Base-by-base conservation (phyloP, 2,888 invertebrate genomes). In the Gymnocheta viridis region DNA sequence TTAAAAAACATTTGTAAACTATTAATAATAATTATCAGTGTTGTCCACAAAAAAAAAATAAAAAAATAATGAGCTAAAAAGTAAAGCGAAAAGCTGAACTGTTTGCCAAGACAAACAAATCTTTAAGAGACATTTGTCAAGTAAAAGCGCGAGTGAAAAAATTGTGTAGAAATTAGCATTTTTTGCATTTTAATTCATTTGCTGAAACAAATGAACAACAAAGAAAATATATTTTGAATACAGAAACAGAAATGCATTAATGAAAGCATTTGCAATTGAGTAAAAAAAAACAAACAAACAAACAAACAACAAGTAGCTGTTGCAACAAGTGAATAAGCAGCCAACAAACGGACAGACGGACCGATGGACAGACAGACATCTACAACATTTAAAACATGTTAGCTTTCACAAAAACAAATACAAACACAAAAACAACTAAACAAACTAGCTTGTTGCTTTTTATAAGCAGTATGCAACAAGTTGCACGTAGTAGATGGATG, bases 331-430 rank as follows among this genome's bases (percentile, higher is more conserved):
- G 29, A 69, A 81, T 44, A 54, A 67, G 58, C 56, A 72, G 35
- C 67, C 62, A 70, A 73, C 78, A 78, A 82, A 73, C 60, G 58
- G 58, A 10, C 38, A 67, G 29, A 73, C 35, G 44, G 27, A 69
- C 35, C 1, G 27, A 35, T 47, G 24, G 9, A 49, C 41, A 29
- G 29, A 66, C 74, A 56, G 62, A 62, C 54, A 62, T 62, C 24
- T 51, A 69, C 64, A 69, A 47, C 66, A 58, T 78, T 77, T 70
- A n/a, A 81, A 81, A 81, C 73, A 84, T 81, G 81, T 81, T 84
- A 78, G 84, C 84, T 84, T 84, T 84, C 84, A 84, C 84, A 80
- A 81, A 74, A 72, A 56, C 56, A 78, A 54, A 38, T 9, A 62
- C 14, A 49, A 56, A 22, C 17, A 3, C 32, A 35, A n/a, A 1